Conservation (phyloP, 1,140 invertebrate genomes). For the Drosophila yakuba region DNA sequence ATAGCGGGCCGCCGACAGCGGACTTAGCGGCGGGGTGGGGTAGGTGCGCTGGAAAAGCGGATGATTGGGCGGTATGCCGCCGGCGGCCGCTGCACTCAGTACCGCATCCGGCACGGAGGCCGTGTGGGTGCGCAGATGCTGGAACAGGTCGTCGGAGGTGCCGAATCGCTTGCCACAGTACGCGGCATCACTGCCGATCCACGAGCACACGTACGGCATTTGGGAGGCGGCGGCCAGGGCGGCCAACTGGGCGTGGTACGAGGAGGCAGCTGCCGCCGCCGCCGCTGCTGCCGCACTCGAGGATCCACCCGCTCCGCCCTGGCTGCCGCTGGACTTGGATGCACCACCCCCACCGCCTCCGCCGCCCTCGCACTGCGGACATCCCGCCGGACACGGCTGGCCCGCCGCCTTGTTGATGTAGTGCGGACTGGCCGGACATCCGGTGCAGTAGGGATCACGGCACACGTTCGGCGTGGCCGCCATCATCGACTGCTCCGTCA, state of each 20-base stretch:
- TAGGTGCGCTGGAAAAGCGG: slow-evolving; percentile 91
- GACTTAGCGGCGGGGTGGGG: slow-evolving; percentile 94
- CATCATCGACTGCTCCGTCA: slow-evolving; percentile 83
- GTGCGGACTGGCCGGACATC: slow-evolving; percentile 94
- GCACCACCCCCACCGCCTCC: neutral
- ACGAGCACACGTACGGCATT: slow-evolving; percentile 94
- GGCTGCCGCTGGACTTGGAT: slow-evolving; percentile 24
- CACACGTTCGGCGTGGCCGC: slow-evolving; percentile 90
- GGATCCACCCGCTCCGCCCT: slow-evolving; percentile 21
- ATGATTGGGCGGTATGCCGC: slow-evolving; percentile 87
- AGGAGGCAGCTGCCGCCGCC: slow-evolving; percentile 86
- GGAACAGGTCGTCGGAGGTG: slow-evolving; percentile 94
- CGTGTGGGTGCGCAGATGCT: slow-evolving; percentile 95
- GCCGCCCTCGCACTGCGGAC: slow-evolving; percentile 91
- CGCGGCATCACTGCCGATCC: slow-evolving; percentile 94
- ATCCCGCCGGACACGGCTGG: slow-evolving; percentile 92
- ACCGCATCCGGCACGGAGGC: slow-evolving; percentile 86
- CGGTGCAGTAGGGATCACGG: slow-evolving; percentile 95
- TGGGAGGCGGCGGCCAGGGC: slow-evolving; percentile 90
- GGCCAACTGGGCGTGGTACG: slow-evolving; percentile 90
- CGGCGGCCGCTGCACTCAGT: slow-evolving; percentile 85
- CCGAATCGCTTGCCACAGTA: slow-evolving; percentile 96
- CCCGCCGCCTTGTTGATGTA: slow-evolving; percentile 87
- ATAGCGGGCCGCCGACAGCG: slow-evolving; percentile 91
- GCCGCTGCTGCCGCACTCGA: slow-evolving; percentile 61